These are phyloP conservation scores for Typhlichthys subterraneus DNA, from an alignment of 2,797 vertebrate genomes.

Conservation along the genomic window DNA sequence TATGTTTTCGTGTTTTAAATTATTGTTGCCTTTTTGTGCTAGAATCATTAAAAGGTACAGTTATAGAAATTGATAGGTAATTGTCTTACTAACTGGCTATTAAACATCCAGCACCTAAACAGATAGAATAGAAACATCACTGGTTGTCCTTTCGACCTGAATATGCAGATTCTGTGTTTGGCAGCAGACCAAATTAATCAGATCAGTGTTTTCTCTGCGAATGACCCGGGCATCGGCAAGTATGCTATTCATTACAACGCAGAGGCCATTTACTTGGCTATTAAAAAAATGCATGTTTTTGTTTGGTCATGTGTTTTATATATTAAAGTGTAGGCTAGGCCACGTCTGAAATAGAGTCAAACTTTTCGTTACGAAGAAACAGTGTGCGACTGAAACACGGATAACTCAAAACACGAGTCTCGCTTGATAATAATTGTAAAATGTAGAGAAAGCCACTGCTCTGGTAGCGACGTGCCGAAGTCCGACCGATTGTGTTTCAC, in stretches of 20 bases:
- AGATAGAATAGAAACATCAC: neutral
- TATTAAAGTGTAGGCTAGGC: too few species aligned
- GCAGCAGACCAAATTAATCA: constrained; percentile 53
- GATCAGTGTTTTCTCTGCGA: constrained; percentile 68
- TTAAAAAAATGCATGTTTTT: too few species aligned
- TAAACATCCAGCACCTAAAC: too few species aligned
- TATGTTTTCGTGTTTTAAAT: too few species aligned
- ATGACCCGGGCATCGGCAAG: constrained; percentile 54
- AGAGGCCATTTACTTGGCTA: constrained; percentile 64
- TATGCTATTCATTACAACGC: constrained; percentile 63
- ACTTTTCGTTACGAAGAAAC: too few species aligned
- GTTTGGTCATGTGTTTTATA: too few species aligned
- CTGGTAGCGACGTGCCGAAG: neutral
- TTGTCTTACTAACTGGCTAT: too few species aligned
- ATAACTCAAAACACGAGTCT: too few species aligned
- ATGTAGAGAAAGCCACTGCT: neutral
- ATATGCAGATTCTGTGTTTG: constrained; percentile 19
- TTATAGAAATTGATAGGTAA: too few species aligned
- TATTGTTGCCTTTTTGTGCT: too few species aligned
- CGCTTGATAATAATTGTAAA: neutral
- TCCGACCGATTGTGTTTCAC: neutral
- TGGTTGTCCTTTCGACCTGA: neutral
- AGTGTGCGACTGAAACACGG: too few species aligned
- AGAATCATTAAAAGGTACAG: too few species aligned
- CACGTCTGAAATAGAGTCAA: neutral